Evolutionary conservation across 2,888 invertebrate genomes (phyloP).

Genomic region (Apantesis nais): DNA sequence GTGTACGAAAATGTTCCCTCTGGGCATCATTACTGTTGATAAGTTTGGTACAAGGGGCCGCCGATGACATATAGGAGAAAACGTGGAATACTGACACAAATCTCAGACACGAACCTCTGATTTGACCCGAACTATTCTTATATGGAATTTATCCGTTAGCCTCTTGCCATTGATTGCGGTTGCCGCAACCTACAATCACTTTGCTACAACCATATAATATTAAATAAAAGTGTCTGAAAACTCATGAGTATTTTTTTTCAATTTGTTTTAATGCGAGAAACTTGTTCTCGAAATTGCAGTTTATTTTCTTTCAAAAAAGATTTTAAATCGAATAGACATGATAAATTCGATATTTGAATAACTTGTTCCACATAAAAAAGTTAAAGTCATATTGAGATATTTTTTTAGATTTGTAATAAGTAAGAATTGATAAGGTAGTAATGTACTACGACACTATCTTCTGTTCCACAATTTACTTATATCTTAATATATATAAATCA

Average conservation of each 20-base stretch:
- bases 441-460: no score
- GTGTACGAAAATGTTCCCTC: slow-evolving; percentile 44
- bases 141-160: slow-evolving; percentile 79
- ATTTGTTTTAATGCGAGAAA: background rate
- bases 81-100: slow-evolving; percentile 80
- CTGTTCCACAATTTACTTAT: no score
- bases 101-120: slow-evolving; percentile 75
- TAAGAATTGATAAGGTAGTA: no score
- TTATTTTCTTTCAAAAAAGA: background rate
- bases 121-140: slow-evolving; percentile 79
- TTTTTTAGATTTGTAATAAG: no score
- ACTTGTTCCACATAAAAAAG: no score
- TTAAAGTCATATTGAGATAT: no score
- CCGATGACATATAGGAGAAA: slow-evolving; percentile 78
- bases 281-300: background rate
- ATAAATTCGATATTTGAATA: no score
- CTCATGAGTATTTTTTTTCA: background rate
- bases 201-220: slow-evolving; percentile 19
- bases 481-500: no score
- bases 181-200: slow-evolving; percentile 46
- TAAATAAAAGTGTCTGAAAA: background rate
- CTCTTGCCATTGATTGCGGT: slow-evolving; percentile 68
- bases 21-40: slow-evolving; percentile 51
- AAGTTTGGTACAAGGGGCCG: slow-evolving; percentile 60
- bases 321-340: background rate